A percentile compares a stretch with the other conserved stretches of the same genome.
phyloP scores from a whole-genome alignment of 2,797 vertebrate species.

The Hipposideros larvatus region DNA sequence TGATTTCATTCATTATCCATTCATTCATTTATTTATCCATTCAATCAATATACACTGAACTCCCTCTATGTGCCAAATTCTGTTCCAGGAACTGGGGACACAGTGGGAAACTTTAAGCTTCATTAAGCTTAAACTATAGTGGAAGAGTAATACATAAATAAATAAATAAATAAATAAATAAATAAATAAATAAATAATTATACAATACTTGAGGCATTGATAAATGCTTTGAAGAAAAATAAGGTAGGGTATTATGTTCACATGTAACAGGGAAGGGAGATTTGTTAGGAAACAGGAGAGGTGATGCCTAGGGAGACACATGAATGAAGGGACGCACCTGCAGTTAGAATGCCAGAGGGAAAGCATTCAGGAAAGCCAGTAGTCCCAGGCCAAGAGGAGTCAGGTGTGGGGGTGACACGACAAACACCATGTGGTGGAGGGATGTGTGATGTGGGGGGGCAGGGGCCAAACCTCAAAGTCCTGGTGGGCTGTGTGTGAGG shows the following conservation, averaged over 20 bases:
- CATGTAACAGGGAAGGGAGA: background rate
- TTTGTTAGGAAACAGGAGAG: background rate
- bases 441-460: accelerated
- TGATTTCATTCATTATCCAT: background rate
- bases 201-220: background rate
- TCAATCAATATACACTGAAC: background rate
- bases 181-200: background rate
- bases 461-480: background rate
- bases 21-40: background rate
- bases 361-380: background rate
- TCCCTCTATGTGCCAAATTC: background rate
- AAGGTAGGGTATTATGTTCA: background rate
- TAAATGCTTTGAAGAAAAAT: background rate
- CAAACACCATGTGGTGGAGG: accelerated
- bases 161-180: background rate
- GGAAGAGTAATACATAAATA: background rate
- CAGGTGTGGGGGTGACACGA: accelerated
- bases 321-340: background rate
- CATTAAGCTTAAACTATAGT: background rate
- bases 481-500: too few relatives aligned
- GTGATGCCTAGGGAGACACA: too few relatives aligned
- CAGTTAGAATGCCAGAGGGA: background rate
- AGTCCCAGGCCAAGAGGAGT: background rate
- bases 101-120: background rate
- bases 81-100: background rate